Evolutionary conservation across 1,140 invertebrate genomes (phyloP).

Genomic region (Cheumatopsyche charites): DNA sequence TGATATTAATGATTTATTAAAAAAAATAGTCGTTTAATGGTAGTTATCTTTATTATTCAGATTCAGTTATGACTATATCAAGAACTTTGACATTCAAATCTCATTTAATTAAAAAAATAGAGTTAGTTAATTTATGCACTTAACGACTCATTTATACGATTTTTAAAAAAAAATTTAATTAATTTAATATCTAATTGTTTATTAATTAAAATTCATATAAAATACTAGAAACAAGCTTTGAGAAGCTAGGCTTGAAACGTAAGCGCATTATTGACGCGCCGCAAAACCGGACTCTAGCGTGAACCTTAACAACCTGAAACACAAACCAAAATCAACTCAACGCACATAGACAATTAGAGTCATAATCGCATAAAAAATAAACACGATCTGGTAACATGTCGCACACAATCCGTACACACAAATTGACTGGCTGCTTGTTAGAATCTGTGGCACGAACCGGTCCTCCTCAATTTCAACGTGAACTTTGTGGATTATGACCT

Average conservation of each 20-base stretch:
- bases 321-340: background rate
- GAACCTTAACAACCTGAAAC: background rate
- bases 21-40: too few relatives aligned
- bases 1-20: too few relatives aligned
- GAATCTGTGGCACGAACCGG: slow-evolving; percentile 12
- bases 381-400: background rate
- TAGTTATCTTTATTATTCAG: too few relatives aligned
- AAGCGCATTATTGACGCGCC: slow-evolving; percentile 13
- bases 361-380: background rate
- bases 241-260: background rate
- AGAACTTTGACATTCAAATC: too few relatives aligned
- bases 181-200: too few relatives aligned
- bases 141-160: background rate
- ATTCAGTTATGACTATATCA: too few relatives aligned
- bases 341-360: background rate
- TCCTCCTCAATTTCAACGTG: background rate
- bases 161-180: too few relatives aligned
- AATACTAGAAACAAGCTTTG: background rate
- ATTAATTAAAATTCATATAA: too few relatives aligned
- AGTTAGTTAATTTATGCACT: background rate
- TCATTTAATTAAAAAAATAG: too few relatives aligned
- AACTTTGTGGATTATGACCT: slow-evolving; percentile 9
- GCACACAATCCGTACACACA: background rate
- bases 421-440: slow-evolving; percentile 5
- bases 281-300: background rate